Evolutionary conservation across 2,113 vertebrate genomes (phyloP).

Genomic region (Boulengerochromis microlepis): DNA sequence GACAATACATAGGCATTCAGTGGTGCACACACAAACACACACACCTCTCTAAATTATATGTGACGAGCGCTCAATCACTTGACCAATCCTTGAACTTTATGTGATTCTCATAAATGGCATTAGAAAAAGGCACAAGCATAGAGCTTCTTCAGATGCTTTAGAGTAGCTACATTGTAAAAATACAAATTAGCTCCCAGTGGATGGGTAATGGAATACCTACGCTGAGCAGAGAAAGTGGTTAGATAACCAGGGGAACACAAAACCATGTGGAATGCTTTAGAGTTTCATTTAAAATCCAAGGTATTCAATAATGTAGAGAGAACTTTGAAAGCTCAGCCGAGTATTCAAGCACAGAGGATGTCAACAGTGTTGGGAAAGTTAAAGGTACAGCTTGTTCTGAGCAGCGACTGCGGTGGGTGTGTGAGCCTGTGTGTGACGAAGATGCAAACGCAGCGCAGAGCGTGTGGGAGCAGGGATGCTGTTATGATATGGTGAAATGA

Average conservation of each 20-base stretch:
- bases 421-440: not conserved
- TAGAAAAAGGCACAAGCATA: not conserved
- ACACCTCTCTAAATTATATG: not conserved
- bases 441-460: not conserved
- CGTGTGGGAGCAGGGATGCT: not conserved
- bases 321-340: slow-evolving; percentile 50
- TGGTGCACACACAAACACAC: not conserved
- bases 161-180: slow-evolving; percentile 3
- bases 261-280: slow-evolving; percentile 32
- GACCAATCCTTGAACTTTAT: not conserved
- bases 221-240: slow-evolving; percentile 4
- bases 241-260: slow-evolving; percentile 23
- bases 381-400: slow-evolving; percentile 19
- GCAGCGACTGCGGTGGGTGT: not conserved
- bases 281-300: slow-evolving; percentile 55
- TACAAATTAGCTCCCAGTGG: slow-evolving; percentile 23
- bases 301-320: slow-evolving; percentile 63
- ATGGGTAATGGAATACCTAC: slow-evolving; percentile 51
- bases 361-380: slow-evolving; percentile 28
- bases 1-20: not conserved
- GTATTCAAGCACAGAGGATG: slow-evolving; percentile 31
- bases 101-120: not conserved
- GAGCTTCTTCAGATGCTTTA: not conserved
- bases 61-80: not conserved
- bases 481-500: not conserved